These are phyloP conservation scores for Cephus runcator DNA, from an alignment of 2,888 invertebrate species.

Conservation along the genomic window DNA sequence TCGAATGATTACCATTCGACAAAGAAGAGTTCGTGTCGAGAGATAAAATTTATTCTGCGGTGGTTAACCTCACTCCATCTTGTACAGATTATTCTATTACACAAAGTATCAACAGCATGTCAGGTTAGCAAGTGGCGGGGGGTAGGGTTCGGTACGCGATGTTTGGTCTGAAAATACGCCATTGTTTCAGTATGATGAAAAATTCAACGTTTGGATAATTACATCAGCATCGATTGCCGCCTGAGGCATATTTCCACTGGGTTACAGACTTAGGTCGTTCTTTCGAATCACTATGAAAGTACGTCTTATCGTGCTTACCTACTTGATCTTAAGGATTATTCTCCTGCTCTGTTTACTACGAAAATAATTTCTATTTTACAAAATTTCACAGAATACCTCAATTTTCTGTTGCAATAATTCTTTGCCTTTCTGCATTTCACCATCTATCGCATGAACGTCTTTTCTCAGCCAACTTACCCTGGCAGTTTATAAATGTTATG, in stretches of 20 bases:
- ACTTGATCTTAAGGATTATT: background rate
- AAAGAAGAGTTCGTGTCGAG: background rate
- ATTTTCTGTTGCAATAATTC: background rate
- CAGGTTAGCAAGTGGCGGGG: constrained; percentile 18
- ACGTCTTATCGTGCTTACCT: background rate
- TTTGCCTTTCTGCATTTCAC: background rate
- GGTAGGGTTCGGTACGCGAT: constrained; percentile 59
- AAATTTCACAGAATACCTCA: background rate
- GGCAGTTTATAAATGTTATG: constrained; percentile 8
- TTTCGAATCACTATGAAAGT: background rate
- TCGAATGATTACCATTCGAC: background rate
- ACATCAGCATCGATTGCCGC: constrained; percentile 68
- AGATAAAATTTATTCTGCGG: background rate
- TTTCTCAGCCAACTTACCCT: constrained; percentile 21
- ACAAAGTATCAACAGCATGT: constrained; percentile 51
- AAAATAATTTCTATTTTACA: background rate
- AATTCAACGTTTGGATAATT: constrained; percentile 74
- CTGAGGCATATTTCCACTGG: constrained; percentile 45
- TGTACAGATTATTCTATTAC: constrained; percentile 60
- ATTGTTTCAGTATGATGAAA: constrained; percentile 75
- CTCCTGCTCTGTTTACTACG: background rate
- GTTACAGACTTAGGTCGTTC: constrained; percentile 48
- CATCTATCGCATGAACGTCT: constrained; percentile 19
- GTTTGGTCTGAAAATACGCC: constrained; percentile 75
- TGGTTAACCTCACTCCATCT: background rate